Conservation (phyloP, 37 sponge, comb jelly and placozoan species). For the Ephydatia muelleri region DNA sequence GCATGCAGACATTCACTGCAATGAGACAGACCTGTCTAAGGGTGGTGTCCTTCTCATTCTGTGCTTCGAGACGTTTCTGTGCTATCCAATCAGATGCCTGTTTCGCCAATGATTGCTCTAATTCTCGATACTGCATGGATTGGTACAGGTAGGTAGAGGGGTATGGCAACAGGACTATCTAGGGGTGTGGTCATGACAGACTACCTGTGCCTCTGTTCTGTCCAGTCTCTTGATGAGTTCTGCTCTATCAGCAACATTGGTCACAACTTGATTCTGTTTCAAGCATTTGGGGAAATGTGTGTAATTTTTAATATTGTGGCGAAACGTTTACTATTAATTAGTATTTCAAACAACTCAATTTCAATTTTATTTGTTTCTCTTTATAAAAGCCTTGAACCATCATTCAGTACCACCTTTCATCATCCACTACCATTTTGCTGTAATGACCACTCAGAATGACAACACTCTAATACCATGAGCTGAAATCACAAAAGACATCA, state of each 20-base stretch:
- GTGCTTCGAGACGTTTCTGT: slow-evolving; percentile 33
- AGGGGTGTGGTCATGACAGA: background rate
- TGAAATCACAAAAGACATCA: background rate
- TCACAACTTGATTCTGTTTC: slow-evolving; percentile 65
- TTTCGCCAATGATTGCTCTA: slow-evolving; percentile 66
- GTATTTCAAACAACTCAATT: background rate
- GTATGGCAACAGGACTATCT: background rate
- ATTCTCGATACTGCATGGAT: slow-evolving; percentile 52
- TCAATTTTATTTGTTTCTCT: too few relatives aligned
- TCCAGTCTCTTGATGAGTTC: slow-evolving; percentile 81
- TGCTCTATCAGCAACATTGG: slow-evolving; percentile 72
- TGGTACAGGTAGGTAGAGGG: background rate
- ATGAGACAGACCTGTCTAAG: slow-evolving; percentile 58
- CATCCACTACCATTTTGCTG: too few relatives aligned
- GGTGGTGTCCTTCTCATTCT: slow-evolving; percentile 30
- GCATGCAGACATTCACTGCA: background rate
- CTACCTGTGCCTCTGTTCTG: slow-evolving; percentile 67
- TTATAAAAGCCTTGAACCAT: too few relatives aligned
- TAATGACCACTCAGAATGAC: too few relatives aligned
- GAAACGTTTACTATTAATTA: background rate
- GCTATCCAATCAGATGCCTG: slow-evolving; percentile 84
- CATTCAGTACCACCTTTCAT: too few relatives aligned
- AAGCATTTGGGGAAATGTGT: background rate
- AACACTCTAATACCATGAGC: too few relatives aligned
- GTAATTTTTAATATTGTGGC: too few relatives aligned